Conservation (phyloP, 1,140 invertebrate species). For the Vanessa atalanta region DNA sequence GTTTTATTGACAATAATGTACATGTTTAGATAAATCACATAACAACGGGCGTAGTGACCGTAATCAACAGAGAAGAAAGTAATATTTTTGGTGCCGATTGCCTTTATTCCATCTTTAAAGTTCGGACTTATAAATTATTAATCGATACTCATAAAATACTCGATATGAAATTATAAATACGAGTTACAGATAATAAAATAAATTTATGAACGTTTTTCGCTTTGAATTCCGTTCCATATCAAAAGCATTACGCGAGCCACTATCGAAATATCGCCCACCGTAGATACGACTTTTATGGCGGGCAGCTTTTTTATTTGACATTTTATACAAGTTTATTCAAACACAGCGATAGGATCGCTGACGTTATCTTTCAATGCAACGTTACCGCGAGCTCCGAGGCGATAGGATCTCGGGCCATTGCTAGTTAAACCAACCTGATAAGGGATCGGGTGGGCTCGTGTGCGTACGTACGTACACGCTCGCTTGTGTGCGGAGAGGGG, state of each 20-base stretch:
- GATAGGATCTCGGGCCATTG: constrained; percentile 78
- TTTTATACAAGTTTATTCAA: constrained; percentile 81
- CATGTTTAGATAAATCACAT: constrained; percentile 18
- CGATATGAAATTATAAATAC: constrained; percentile 11
- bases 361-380: constrained; percentile 81
- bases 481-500: constrained; percentile 62
- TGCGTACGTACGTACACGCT: constrained; percentile 52
- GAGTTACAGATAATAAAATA: background rate
- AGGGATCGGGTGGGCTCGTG: constrained; percentile 68
- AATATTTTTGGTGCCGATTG: background rate
- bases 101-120: background rate
- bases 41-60: background rate
- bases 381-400: constrained; percentile 74
- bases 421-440: constrained; percentile 79
- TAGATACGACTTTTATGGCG: constrained; percentile 72
- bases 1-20: constrained; percentile 26
- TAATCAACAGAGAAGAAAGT: background rate
- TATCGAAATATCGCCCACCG: constrained; percentile 61
- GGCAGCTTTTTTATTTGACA: constrained; percentile 79
- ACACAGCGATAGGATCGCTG: constrained; percentile 76
- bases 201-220: constrained; percentile 33
- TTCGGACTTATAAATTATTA: constrained; percentile 12
- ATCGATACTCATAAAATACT: constrained; percentile 10
- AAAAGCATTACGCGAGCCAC: constrained; percentile 41
- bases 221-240: constrained; percentile 41